Evolutionary conservation across 1,140 invertebrate species (phyloP).

Genomic region (Neotoxoptera formosana): DNA sequence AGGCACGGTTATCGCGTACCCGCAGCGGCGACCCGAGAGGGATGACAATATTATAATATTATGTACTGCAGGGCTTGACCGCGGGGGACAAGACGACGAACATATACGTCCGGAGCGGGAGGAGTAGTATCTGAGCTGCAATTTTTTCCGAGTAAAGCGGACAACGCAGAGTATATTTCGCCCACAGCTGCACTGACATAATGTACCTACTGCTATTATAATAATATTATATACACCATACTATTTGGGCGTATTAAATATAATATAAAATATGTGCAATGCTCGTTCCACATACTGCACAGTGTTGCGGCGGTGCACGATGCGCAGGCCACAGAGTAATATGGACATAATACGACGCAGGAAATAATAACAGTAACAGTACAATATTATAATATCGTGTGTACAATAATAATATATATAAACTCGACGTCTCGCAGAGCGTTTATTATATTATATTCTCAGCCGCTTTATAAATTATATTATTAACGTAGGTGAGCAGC

Average conservation of each 20-base stretch:
- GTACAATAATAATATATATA: neutral
- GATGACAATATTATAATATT: no score
- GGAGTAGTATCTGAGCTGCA: neutral
- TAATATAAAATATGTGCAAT: neutral
- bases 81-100: neutral
- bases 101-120: neutral
- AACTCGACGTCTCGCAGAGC: neutral
- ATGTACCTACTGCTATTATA: neutral
- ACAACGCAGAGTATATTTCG: neutral
- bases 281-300: neutral
- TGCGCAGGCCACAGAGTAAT: neutral
- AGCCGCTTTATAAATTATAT: neutral
- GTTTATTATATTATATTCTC: no score
- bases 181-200: neutral
- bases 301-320: neutral
- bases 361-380: neutral
- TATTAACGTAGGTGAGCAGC: neutral
- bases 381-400: neutral
- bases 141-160: neutral
- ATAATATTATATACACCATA: neutral
- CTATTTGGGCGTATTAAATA: neutral
- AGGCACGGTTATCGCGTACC: neutral
- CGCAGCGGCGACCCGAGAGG: neutral
- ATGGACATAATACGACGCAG: neutral
- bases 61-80: neutral